Percentiles rank a stretch among this genome's conserved stretches.
Evolutionary conservation across 2,888 invertebrate genomes (phyloP).

Genomic region (Lymantria monacha): DNA sequence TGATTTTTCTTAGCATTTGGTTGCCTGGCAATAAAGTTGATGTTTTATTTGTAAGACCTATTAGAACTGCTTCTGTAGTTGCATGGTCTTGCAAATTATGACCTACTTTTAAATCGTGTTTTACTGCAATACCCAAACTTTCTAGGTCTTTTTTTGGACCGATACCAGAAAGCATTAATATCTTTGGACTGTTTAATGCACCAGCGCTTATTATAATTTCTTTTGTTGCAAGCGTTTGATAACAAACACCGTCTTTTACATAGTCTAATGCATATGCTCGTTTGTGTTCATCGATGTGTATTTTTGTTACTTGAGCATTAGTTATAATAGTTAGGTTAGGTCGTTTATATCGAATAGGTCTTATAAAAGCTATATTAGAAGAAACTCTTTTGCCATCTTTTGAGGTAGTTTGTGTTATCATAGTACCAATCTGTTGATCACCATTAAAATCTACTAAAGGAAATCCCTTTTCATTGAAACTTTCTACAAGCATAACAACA

Average conservation of each 20-base stretch:
- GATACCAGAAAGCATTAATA: slow-evolving; percentile 85
- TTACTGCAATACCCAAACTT: slow-evolving; percentile 69
- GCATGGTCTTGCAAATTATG: slow-evolving; percentile 88
- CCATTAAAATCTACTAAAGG: slow-evolving; percentile 81
- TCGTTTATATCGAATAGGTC: slow-evolving; percentile 79
- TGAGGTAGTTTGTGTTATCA: slow-evolving; percentile 83
- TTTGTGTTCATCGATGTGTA: slow-evolving; percentile 73
- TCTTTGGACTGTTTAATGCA: slow-evolving; percentile 81
- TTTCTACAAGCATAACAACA: slow-evolving; percentile 75
- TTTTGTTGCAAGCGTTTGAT: slow-evolving; percentile 64
- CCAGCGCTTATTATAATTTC: slow-evolving; percentile 84
- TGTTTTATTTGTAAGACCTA: slow-evolving; percentile 76
- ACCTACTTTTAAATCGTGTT: slow-evolving; percentile 86
- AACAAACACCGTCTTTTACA: slow-evolving; percentile 38
- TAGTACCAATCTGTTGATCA: slow-evolving; percentile 80
- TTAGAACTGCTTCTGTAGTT: slow-evolving; percentile 75
- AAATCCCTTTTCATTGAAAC: slow-evolving; percentile 83
- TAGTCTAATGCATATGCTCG: slow-evolving; percentile 58
- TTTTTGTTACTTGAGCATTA: slow-evolving; percentile 75
- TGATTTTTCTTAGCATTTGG: slow-evolving; percentile 56
- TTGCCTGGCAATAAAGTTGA: slow-evolving; percentile 62
- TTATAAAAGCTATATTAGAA: slow-evolving; percentile 84
- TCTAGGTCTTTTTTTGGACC: slow-evolving; percentile 79
- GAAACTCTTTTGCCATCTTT: slow-evolving; percentile 82
- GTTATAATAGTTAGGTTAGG: slow-evolving; percentile 74